phyloP scores from a whole-genome alignment of 2,797 vertebrate species.

The Coilia nasus region DNA sequence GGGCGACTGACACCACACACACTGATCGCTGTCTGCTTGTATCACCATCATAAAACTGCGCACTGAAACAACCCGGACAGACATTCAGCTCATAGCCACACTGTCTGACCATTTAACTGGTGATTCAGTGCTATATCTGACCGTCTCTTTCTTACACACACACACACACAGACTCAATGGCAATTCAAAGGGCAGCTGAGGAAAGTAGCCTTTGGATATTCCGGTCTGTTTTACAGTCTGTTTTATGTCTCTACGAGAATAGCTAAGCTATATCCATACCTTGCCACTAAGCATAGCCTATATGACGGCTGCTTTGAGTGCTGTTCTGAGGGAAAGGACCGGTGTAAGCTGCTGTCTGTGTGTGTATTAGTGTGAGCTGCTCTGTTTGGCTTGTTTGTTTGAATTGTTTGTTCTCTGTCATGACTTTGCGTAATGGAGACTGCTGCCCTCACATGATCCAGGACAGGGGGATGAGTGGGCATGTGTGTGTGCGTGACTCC shows the following conservation, averaged over 20 bases:
- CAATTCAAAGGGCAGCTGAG: background rate
- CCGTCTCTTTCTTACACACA: slow-evolving; percentile 3
- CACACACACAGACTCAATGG: too few relatives aligned
- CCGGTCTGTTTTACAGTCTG: slow-evolving; percentile 24
- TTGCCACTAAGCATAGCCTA: background rate
- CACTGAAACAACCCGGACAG: background rate
- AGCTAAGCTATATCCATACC: background rate
- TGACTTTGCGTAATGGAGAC: too few relatives aligned
- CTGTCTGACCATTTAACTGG: background rate
- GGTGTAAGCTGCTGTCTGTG: too few relatives aligned
- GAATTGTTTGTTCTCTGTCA: too few relatives aligned
- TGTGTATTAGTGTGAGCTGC: too few relatives aligned
- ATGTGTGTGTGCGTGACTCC: background rate
- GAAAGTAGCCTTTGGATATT: slow-evolving; percentile 31
- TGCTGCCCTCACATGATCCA: too few relatives aligned
- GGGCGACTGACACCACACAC: background rate
- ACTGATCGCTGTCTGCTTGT: background rate
- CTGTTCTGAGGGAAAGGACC: background rate
- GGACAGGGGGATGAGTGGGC: too few relatives aligned
- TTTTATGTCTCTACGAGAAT: background rate
- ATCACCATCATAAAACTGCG: background rate
- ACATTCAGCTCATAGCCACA: background rate
- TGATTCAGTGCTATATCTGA: slow-evolving; percentile 17
- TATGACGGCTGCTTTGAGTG: background rate
- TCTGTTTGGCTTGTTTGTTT: background rate